These are phyloP conservation scores for Rhaphigaster nebulosa DNA, from an alignment of 2,888 invertebrate genomes.

Conservation along the genomic window DNA sequence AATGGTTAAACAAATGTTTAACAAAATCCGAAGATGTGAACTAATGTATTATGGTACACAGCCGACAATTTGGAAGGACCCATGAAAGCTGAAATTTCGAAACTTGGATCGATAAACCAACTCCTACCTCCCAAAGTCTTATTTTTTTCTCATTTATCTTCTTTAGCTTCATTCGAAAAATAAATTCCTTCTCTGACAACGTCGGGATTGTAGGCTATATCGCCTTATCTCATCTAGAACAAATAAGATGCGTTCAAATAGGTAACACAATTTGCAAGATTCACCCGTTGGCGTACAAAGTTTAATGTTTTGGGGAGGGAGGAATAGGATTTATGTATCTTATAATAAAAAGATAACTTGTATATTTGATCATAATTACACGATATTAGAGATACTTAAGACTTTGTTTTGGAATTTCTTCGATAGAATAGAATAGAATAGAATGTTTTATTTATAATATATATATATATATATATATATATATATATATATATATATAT, in stretches of 20 bases:
- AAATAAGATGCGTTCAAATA: not conserved
- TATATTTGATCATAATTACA: too few relatives aligned
- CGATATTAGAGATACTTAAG: too few relatives aligned
- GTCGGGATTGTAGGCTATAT: not conserved
- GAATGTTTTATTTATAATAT: too few relatives aligned
- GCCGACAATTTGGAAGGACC: not conserved
- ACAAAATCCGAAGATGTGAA: too few relatives aligned
- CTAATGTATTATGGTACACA: too few relatives aligned
- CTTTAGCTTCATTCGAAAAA: not conserved
- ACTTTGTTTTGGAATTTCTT: too few relatives aligned
- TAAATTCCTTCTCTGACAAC: not conserved
- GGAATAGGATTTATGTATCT: too few relatives aligned
- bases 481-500: too few relatives aligned
- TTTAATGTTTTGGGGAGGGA: not conserved
- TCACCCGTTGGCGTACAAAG: not conserved
- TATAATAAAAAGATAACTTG: too few relatives aligned
- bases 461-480: too few relatives aligned
- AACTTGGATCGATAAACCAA: not conserved
- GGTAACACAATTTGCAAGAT: not conserved
- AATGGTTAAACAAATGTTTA: too few relatives aligned
- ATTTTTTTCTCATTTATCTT: constrained; percentile 26
- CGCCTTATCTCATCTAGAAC: not conserved
- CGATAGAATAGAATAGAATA: too few relatives aligned
- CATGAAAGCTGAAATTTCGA: not conserved
- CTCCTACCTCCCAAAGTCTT: not conserved